phyloP scores from a whole-genome alignment of 2,888 invertebrate genomes.

The Lordiphosa andalusiaca region DNA sequence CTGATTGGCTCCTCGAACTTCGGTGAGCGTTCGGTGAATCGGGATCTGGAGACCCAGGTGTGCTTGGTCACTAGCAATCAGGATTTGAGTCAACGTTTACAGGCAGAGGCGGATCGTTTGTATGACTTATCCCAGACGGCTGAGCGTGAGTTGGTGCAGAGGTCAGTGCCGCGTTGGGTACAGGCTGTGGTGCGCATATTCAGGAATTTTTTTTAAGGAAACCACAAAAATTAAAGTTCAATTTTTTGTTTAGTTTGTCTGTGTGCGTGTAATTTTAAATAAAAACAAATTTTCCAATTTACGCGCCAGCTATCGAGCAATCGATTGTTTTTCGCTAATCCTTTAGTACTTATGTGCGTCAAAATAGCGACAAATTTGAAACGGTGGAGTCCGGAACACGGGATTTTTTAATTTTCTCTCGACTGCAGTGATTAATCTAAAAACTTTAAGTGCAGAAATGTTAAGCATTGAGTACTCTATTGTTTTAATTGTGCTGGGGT shows the following conservation, averaged over 20 bases:
- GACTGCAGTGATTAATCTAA: too few species aligned
- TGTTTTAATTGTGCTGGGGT: too few species aligned
- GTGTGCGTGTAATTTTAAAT: too few species aligned
- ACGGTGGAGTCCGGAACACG: too few species aligned
- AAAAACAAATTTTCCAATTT: too few species aligned
- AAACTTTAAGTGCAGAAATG: too few species aligned
- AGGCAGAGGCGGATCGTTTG: slow-evolving; percentile 87
- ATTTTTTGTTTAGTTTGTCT: slow-evolving; percentile 9
- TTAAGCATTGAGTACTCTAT: too few species aligned
- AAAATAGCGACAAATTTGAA: too few species aligned
- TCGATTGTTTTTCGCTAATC: too few species aligned
- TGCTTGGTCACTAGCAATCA: slow-evolving; percentile 90
- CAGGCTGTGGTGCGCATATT: slow-evolving; percentile 87
- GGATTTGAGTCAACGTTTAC: slow-evolving; percentile 84
- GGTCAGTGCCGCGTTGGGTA: slow-evolving; percentile 91
- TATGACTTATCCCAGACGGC: slow-evolving; percentile 85
- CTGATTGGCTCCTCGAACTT: slow-evolving; percentile 97
- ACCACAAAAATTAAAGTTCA: slow-evolving; percentile 24
- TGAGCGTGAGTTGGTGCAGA: slow-evolving; percentile 84
- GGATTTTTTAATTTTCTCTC: too few species aligned
- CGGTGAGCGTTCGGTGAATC: slow-evolving; percentile 93
- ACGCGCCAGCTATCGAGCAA: too few species aligned
- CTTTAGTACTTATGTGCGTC: too few species aligned
- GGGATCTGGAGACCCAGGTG: slow-evolving; percentile 96
- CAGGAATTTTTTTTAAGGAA: slow-evolving; percentile 84